phyloP scores from a whole-genome alignment of 1,140 invertebrate genomes.

The Parasteatoda tepidariorum region DNA sequence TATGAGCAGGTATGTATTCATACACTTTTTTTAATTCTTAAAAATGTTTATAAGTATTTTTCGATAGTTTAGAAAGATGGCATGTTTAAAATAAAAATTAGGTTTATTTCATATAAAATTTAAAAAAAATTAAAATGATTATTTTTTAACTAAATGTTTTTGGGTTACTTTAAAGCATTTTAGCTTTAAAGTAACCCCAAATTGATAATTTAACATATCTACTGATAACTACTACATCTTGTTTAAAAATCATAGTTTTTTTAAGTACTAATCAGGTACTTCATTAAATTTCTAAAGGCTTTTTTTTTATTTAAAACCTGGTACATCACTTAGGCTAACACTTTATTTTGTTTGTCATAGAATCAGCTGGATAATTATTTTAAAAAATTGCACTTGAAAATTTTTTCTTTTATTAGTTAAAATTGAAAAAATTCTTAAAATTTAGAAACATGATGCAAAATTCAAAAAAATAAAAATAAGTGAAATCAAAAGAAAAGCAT shows the following conservation, averaged over 20 bases:
- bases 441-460: background rate
- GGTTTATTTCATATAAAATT: background rate
- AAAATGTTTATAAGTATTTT: background rate
- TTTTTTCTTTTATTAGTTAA: background rate
- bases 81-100: conserved; percentile 68
- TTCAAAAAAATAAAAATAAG: background rate
- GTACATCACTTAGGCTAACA: too few species aligned
- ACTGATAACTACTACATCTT: too few species aligned
- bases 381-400: too few species aligned
- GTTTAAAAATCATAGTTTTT: too few species aligned
- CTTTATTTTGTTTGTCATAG: too few species aligned
- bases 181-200: too few species aligned
- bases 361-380: too few species aligned
- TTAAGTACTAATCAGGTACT: too few species aligned
- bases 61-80: conserved; percentile 30
- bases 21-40: background rate
- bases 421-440: background rate
- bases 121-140: background rate
- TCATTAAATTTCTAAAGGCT: too few species aligned
- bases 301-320: too few species aligned
- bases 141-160: background rate
- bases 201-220: too few species aligned
- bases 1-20: conserved; percentile 81
- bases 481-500: conserved; percentile 64
- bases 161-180: background rate